Base-by-base conservation (phyloP, 2,113 vertebrate species). In the Paramormyrops kingsleyae region DNA sequence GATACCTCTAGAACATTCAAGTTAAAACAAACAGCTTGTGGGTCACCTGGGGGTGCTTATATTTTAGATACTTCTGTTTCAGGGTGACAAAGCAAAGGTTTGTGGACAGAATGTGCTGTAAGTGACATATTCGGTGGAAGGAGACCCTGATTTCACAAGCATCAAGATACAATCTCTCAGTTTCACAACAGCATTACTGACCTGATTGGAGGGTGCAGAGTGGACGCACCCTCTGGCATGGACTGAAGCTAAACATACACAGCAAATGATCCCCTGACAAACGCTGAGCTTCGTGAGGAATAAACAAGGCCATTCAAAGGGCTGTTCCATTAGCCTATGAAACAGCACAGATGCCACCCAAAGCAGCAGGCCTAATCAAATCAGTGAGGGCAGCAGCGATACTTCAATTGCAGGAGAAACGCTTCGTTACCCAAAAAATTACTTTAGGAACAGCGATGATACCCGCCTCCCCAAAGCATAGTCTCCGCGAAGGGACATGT, bases 261-360 rank as follows among this genome's bases (percentile, higher is more conserved):
- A 12, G 66, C 56, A 70, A 87, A 88, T 62, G 15, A 35, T n/a
- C 46, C 84, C 47, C 50, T 53, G 4, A 35, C 50, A 53, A 44
- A 24, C 0, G 10, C 31, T 24, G 35, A 12, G 21, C 87, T 62
- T 66, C 15, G 7, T 27, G 6, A 13, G 35, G 46, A 46, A 10
- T 42, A n/a, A 39, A 52, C 56, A n/a, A 50, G 6, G 59, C 39
- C 59, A 46, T 39, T 27, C n/a, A 62, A 66, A 47, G 44, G 21
- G 21, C 87, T n/a, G 83, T 46, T 44, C 87, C 87, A 74, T 88
- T 31, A 74, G 59, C 1, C 19, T 77, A 31, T 66, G 87, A 89
- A 77, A 35, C 24, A 35, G 66, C 12, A 42, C 66, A 77, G 44
- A 47, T 0, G 17, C 46, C 19, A 21, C 3, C 53, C 39, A 10